phyloP scores from a whole-genome alignment of 1,140 invertebrate species.

The Panagrolaimus sp. region DNA sequence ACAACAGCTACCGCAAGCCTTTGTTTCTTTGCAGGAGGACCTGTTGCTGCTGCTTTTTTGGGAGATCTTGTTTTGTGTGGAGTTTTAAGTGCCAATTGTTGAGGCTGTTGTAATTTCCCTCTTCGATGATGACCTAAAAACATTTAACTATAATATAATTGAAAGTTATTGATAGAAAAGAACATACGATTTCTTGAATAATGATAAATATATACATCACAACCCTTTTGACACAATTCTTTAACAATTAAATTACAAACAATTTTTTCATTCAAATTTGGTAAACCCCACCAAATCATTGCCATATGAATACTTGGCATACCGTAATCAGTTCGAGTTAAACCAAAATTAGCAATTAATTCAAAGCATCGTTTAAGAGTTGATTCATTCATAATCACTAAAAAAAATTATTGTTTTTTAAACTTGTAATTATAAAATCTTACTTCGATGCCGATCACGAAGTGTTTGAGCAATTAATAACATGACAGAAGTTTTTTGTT shows the following conservation, averaged over 20 bases:
- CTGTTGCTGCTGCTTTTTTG: too few species aligned
- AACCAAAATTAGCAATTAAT: conserved; percentile 18
- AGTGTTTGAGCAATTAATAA: conserved; percentile 22
- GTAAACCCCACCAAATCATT: conserved; percentile 23
- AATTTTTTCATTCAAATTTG: conserved; percentile 20
- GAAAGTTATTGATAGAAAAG: too few species aligned
- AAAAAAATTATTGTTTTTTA: not conserved
- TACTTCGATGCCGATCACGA: conserved; percentile 21
- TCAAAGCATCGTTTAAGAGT: conserved; percentile 23
- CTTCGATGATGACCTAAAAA: too few species aligned
- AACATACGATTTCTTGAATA: conserved; percentile 7
- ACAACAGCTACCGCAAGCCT: too few species aligned
- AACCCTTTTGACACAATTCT: conserved; percentile 15
- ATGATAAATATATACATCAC: conserved; percentile 26
- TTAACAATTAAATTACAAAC: conserved; percentile 11
- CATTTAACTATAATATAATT: too few species aligned
- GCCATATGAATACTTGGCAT: conserved; percentile 25
- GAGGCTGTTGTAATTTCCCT: not conserved
- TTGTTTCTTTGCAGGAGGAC: too few species aligned
- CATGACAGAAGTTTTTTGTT: conserved; percentile 18
- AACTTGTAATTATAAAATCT: not conserved
- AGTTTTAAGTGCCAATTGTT: not conserved
- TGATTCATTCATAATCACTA: conserved; percentile 15
- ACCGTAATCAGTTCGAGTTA: not conserved
- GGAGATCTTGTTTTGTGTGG: not conserved